A percentile compares a stretch with the other conserved stretches of the same genome.
Conservation (phyloP, 2,113 vertebrate species). For the Leptobrachium leishanense region DNA sequence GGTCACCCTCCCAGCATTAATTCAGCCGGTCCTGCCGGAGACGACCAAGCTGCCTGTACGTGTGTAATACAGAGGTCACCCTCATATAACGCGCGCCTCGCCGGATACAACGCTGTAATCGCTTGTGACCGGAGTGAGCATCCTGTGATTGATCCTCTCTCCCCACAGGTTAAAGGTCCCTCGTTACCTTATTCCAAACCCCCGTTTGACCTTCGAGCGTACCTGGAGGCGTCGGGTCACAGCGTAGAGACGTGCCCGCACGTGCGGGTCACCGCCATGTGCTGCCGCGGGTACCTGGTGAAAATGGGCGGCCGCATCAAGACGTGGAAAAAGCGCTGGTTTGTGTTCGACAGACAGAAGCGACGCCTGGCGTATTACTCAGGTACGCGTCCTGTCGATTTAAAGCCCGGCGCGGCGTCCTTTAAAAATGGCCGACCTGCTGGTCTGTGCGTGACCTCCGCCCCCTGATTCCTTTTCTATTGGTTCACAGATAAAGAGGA, state of each 20-base stretch:
- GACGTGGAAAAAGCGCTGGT: constrained; percentile 90
- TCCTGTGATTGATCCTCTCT: not conserved
- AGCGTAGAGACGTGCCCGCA: constrained; percentile 71
- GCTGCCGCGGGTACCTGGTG: constrained; percentile 81
- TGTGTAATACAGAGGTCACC: not conserved
- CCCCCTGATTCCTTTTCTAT: not conserved
- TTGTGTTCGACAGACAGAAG: constrained; percentile 83
- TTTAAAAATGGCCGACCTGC: too few relatives aligned
- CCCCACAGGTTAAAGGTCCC: constrained; percentile 51
- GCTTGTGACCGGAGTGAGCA: too few relatives aligned
- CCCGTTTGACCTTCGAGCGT: constrained; percentile 78
- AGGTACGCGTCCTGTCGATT: constrained; percentile 59
- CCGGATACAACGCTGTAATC: too few relatives aligned
- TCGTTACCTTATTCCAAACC: constrained; percentile 57
- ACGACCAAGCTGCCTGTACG: not conserved
- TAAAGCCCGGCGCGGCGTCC: too few relatives aligned
- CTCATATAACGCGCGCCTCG: too few relatives aligned
- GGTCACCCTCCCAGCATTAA: not conserved
- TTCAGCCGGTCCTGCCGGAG: not conserved
- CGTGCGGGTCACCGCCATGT: constrained; percentile 66
- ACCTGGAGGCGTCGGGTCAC: constrained; percentile 83
- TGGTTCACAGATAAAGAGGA: constrained; percentile 85
- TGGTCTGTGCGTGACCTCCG: too few relatives aligned
- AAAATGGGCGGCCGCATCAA: constrained; percentile 88
- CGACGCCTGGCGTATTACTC: constrained; percentile 81